Evolutionary conservation across 2,888 invertebrate species (phyloP), one percentile per base, ranked within the genome.

Genomic region (Boloria selene): DNA sequence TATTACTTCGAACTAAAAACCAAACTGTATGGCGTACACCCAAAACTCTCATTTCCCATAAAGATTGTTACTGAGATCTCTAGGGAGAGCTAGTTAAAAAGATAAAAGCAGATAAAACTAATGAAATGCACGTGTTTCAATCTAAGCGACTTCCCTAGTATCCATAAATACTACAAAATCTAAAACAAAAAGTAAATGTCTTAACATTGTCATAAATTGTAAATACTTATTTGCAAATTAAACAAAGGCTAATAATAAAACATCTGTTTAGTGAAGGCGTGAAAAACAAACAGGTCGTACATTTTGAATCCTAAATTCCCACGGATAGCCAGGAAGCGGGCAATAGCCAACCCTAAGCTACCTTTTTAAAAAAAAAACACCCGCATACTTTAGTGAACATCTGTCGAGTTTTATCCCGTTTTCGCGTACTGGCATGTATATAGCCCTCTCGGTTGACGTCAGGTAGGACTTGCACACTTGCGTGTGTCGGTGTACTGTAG

Each of bases 321-420:
- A 82, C 83, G 83, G 70, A 72, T 73, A 70, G 79, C 74, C 83
- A 82, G 84, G 84, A 83, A 82, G 78, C 76, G 64, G 47, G 55
- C 51, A 53, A 65, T 67, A 70, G 72, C 72, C 70, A 73, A 72
- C 73, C 75, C 78, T 77, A 75, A 74, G 73, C 75, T 74, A 77
- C 75, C 78, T 75, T 73, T 70, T 74, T 73, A 72, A 85, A 82
- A 77, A 86, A 82, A 82, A 79, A 76, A 74, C 80, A 79, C 90
- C 87, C 87, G 86, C 90, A 88, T 86, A 81, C 77, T 84, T 83
- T 83, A 77, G 80, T 83, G 84, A 89, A 88, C 90, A 89, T 88
- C 88, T 89, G 88, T 87, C 90, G 75, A 69, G 60, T 69, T 72
- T 67, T 67, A 73, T 71, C 61, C 78, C 80, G 59, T 74, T 74